A percentile compares a stretch with the other conserved stretches of the same genome.
These are phyloP conservation scores for Hemibagrus guttatus DNA, from an alignment of 2,797 vertebrate species.

Conservation along the genomic window DNA sequence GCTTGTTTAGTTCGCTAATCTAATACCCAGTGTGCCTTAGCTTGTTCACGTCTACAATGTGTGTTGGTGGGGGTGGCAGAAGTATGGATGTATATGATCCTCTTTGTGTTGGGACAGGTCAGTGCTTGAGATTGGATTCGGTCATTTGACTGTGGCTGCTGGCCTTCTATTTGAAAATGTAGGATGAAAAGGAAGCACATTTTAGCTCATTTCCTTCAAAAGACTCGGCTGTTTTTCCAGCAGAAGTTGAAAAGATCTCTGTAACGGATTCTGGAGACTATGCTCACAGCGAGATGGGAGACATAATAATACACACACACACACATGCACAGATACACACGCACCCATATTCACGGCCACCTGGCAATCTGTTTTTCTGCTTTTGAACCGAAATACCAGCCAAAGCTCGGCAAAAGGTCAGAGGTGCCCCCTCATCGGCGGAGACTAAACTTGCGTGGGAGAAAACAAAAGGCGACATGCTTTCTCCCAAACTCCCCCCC, in stretches of 20 bases:
- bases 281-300: neutral
- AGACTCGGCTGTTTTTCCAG: constrained; percentile 32
- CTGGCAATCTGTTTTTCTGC: constrained; percentile 44
- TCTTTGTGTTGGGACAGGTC: constrained; percentile 48
- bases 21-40: constrained; percentile 26
- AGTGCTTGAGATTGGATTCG: constrained; percentile 38
- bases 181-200: constrained; percentile 44
- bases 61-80: constrained; percentile 10
- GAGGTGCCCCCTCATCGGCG: constrained; percentile 40
- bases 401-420: constrained; percentile 45
- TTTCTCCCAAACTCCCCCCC: neutral
- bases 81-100: constrained; percentile 34
- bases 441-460: constrained; percentile 55
- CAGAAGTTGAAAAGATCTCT: constrained; percentile 20
- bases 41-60: neutral
- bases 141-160: constrained; percentile 25
- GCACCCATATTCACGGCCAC: constrained; percentile 9
- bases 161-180: constrained; percentile 37
- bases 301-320: constrained; percentile 23
- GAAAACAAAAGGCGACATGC: constrained; percentile 32
- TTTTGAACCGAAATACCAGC: constrained; percentile 59
- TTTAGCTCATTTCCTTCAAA: constrained; percentile 46
- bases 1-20: constrained; percentile 47
- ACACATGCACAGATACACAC: neutral
- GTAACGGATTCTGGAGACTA: constrained; percentile 30